Evolutionary conservation across 1,140 invertebrate genomes (phyloP).

Genomic region (Caenorhabditis remanei): DNA sequence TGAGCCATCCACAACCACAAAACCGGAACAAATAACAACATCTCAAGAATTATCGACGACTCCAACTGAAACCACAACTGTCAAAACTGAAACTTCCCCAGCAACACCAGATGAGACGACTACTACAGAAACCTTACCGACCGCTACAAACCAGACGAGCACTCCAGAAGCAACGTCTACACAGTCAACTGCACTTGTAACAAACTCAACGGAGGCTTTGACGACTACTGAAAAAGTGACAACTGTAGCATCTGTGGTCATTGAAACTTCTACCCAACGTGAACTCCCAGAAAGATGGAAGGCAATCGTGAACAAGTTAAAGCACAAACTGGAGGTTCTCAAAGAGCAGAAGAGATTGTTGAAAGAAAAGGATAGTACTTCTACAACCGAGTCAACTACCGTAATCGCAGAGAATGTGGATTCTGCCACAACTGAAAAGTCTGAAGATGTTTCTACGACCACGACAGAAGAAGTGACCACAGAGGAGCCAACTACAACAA

Average conservation of each 20-base stretch:
- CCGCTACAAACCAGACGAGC: not conserved
- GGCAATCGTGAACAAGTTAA: constrained; percentile 40
- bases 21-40: not conserved
- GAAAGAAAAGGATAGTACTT: constrained; percentile 35
- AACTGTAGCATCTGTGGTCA: not conserved
- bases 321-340: constrained; percentile 52
- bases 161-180: no score
- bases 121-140: not conserved
- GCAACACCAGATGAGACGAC: not conserved
- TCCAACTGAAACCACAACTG: not conserved
- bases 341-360: constrained; percentile 46
- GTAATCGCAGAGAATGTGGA: constrained; percentile 14
- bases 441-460: not conserved
- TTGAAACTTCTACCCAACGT: constrained; percentile 2
- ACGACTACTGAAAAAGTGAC: not conserved
- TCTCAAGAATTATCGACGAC: not conserved
- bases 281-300: constrained; percentile 57
- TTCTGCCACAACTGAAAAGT: not conserved
- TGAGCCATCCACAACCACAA: not conserved
- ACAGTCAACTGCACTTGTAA: no score
- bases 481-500: not conserved
- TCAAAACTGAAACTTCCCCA: not conserved
- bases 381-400: constrained; percentile 6
- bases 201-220: no score
- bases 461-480: constrained; percentile 3